Evolutionary conservation across 1,140 invertebrate species (phyloP).

Genomic region (Ostrea denselamellosa): DNA sequence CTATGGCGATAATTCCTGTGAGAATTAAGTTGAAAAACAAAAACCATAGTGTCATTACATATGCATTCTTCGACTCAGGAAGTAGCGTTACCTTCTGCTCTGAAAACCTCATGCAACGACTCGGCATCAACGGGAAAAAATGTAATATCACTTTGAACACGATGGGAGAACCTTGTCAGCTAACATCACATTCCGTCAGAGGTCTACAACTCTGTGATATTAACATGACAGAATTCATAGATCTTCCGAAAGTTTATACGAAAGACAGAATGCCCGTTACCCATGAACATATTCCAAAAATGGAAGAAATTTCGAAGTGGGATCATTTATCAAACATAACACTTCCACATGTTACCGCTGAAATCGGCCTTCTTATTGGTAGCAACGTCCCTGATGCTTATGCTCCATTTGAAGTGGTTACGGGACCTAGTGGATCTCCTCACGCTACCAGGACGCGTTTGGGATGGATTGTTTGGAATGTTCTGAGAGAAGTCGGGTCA

Average conservation of each 20-base stretch:
- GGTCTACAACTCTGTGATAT: slow-evolving; percentile 50
- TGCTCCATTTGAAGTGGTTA: slow-evolving; percentile 44
- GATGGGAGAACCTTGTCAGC: slow-evolving; percentile 39
- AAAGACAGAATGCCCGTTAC: slow-evolving; percentile 42
- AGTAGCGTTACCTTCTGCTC: slow-evolving; percentile 49
- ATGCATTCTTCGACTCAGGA: slow-evolving; percentile 46
- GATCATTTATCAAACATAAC: slow-evolving; percentile 39
- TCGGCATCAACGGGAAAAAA: slow-evolving; percentile 41
- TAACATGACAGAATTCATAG: no score
- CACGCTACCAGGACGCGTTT: slow-evolving; percentile 53
- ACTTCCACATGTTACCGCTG: slow-evolving; percentile 38
- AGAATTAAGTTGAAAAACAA: slow-evolving; percentile 27
- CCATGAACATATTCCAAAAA: slow-evolving; percentile 48
- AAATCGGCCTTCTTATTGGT: slow-evolving; percentile 50
- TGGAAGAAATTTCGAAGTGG: slow-evolving; percentile 52
- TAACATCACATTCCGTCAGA: slow-evolving; percentile 39
- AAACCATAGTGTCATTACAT: not conserved
- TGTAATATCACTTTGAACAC: slow-evolving; percentile 48
- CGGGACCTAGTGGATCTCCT: slow-evolving; percentile 48
- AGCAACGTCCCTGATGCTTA: slow-evolving; percentile 55
- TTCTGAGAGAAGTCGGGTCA: not conserved
- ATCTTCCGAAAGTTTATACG: no score
- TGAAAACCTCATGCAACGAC: slow-evolving; percentile 34
- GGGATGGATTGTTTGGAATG: slow-evolving; percentile 54
- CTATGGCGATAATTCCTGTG: slow-evolving; percentile 50